phyloP scores from a whole-genome alignment of 2,888 invertebrate species.

The Callyntrura sp. region DNA sequence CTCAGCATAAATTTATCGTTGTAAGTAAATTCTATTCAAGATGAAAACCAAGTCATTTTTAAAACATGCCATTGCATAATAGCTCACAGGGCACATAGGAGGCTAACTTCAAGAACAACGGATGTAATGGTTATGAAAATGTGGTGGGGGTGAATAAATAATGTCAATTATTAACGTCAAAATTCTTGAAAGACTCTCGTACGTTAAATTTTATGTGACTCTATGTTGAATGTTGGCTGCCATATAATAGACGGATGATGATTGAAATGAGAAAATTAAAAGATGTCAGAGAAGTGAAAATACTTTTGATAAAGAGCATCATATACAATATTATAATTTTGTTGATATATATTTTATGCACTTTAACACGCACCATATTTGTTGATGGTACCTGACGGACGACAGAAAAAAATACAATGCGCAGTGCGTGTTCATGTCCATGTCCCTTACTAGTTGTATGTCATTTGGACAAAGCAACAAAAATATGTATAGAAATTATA shows the following conservation, averaged over 20 bases:
- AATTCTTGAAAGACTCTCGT: slow-evolving; percentile 19
- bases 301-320: not conserved
- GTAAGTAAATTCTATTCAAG: no score
- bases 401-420: no score
- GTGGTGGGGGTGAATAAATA: slow-evolving; percentile 54
- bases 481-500: no score
- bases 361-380: no score
- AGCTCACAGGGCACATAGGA: not conserved
- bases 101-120: not conserved
- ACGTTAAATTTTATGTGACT: not conserved
- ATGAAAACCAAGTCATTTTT: slow-evolving; percentile 12
- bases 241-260: not conserved
- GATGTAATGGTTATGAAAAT: slow-evolving; percentile 45
- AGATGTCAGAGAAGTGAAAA: not conserved
- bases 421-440: not conserved
- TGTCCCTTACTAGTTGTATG: not conserved
- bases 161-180: slow-evolving; percentile 53
- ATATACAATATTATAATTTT: not conserved
- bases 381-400: no score
- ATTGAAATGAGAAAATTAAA: not conserved
- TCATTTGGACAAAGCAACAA: not conserved
- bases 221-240: no score
- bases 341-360: no score
- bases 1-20: no score
- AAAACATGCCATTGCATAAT: slow-evolving; percentile 59